Conservation (phyloP, 1,140 invertebrate species). For the Bemisia tabaci region DNA sequence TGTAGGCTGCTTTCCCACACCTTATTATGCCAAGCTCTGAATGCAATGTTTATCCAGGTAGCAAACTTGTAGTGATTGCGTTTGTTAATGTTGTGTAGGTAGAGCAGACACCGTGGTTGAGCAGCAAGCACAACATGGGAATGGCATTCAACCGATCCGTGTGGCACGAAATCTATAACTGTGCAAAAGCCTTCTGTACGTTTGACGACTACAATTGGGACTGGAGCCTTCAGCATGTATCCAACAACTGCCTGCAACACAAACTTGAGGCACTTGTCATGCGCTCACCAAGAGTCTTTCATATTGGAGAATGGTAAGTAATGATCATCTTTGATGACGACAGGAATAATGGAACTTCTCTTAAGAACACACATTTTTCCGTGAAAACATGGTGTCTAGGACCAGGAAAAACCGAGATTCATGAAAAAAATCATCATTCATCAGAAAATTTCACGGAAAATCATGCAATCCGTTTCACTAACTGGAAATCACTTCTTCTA, state of each 20-base stretch:
- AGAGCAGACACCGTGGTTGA: conserved; percentile 91
- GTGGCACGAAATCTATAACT: conserved; percentile 70
- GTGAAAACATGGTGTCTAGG: not conserved
- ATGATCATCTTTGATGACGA: too few species aligned
- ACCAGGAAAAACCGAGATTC: not conserved
- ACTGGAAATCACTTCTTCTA: too few species aligned
- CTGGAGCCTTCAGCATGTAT: conserved; percentile 88
- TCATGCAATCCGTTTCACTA: too few species aligned
- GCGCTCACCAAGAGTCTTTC: conserved; percentile 84
- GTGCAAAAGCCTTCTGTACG: conserved; percentile 78
- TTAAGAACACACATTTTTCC: too few species aligned
- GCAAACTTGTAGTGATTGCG: not conserved
- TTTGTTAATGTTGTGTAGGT: conserved; percentile 40
- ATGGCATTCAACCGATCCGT: conserved; percentile 83
- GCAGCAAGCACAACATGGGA: conserved; percentile 97
- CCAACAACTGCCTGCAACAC: conserved; percentile 64
- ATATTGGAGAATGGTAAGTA: conserved; percentile 92
- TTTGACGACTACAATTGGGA: conserved; percentile 99
- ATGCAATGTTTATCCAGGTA: too few species aligned
- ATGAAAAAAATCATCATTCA: not conserved
- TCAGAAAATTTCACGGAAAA: too few species aligned
- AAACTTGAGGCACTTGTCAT: conserved; percentile 76
- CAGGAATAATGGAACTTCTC: too few species aligned
- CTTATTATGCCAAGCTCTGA: too few species aligned
- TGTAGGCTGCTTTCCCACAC: too few species aligned